These are phyloP conservation scores for Lysandra bellargus DNA, from an alignment of 2,888 invertebrate species.

Conservation along the genomic window DNA sequence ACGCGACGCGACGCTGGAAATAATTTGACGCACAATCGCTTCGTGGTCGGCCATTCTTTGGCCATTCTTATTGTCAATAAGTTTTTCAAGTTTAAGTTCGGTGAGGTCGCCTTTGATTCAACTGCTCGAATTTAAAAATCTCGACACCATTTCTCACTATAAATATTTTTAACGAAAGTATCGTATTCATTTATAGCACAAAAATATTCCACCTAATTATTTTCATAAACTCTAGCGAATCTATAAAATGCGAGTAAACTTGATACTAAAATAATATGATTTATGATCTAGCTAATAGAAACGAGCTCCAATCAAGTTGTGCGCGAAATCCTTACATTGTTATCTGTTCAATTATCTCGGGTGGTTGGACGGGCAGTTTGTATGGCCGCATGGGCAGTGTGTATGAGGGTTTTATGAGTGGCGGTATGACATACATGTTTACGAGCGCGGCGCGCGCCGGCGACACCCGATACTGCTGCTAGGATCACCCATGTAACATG, in stretches of 20 bases:
- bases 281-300: constrained; percentile 13
- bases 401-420: constrained; percentile 65
- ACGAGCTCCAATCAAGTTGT: constrained; percentile 10
- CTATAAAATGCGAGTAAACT: constrained; percentile 17
- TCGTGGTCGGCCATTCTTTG: background rate
- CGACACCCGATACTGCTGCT: constrained; percentile 71
- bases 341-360: constrained; percentile 29
- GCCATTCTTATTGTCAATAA: background rate
- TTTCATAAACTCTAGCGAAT: background rate
- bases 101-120: too few species aligned
- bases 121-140: background rate
- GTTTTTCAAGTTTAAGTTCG: background rate
- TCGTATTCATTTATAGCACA: background rate
- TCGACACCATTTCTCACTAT: background rate
- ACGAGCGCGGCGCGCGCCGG: constrained; percentile 58
- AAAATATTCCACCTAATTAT: background rate
- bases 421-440: constrained; percentile 74
- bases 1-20: background rate
- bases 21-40: background rate
- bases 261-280: constrained; percentile 15
- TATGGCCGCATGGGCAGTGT: background rate
- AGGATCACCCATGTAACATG: constrained; percentile 64
- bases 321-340: constrained; percentile 21
- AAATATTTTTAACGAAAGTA: background rate
- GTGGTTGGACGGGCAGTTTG: background rate